Evolutionary conservation across 2,113 vertebrate species (phyloP).

Genomic region (Varanus salvator): DNA sequence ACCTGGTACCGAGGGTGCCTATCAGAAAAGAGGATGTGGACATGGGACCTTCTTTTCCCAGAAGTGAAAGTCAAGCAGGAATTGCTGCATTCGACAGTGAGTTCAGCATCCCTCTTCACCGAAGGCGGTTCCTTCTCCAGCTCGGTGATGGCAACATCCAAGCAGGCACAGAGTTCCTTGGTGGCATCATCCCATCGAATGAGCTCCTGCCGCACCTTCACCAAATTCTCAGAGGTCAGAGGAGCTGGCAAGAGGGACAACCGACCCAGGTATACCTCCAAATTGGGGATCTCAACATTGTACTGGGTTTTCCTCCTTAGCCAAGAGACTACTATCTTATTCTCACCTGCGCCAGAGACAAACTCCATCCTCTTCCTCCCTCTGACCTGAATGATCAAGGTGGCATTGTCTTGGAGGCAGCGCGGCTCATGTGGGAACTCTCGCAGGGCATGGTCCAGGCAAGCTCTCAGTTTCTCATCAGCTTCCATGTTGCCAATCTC

Average conservation of each 20-base stretch:
- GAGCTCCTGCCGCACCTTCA: slow-evolving; percentile 31
- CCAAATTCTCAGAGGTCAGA: slow-evolving; percentile 12
- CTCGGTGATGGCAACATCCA: slow-evolving; percentile 18
- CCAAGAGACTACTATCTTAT: slow-evolving; percentile 28
- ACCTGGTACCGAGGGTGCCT: slow-evolving; percentile 23
- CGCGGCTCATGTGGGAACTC: slow-evolving; percentile 15
- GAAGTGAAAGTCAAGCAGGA: slow-evolving; percentile 29
- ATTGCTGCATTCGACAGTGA: slow-evolving; percentile 1
- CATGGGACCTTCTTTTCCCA: slow-evolving; percentile 21
- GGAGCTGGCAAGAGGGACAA: neutral
- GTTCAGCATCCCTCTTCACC: neutral
- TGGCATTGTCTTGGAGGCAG: slow-evolving; percentile 26
- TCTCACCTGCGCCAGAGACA: slow-evolving; percentile 21
- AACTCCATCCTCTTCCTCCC: slow-evolving; percentile 34
- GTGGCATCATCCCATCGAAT: slow-evolving; percentile 3
- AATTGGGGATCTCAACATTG: slow-evolving; percentile 12
- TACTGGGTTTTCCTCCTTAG: slow-evolving; percentile 11
- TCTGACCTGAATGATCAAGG: slow-evolving; percentile 13
- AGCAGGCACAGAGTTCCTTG: slow-evolving; percentile 6
- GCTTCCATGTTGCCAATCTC: neutral
- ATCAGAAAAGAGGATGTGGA: slow-evolving; percentile 10
- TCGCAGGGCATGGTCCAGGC: slow-evolving; percentile 21
- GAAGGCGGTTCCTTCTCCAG: slow-evolving; percentile 24
- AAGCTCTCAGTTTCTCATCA: slow-evolving; percentile 18
- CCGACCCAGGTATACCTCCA: slow-evolving; percentile 17